Evolutionary conservation across 2,797 vertebrate genomes (phyloP).

Genomic region (Fistularia commersonii): DNA sequence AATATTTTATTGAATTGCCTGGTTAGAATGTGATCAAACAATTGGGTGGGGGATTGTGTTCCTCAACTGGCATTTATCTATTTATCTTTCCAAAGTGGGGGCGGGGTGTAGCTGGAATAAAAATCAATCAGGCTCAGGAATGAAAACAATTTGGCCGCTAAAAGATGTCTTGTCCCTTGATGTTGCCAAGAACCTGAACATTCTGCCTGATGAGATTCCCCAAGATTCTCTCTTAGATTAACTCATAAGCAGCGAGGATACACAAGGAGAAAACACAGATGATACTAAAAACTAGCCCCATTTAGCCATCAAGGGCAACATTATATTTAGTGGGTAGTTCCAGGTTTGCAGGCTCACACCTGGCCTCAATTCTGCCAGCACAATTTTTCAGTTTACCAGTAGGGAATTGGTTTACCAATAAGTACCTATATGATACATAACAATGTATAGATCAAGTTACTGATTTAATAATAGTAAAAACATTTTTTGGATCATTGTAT

Average conservation of each 20-base stretch:
- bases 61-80: conserved; percentile 53
- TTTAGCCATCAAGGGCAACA: too few relatives aligned
- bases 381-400: too few relatives aligned
- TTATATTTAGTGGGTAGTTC: too few relatives aligned
- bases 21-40: conserved; percentile 66
- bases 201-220: conserved; percentile 20
- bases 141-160: conserved; percentile 35
- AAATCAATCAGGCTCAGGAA: conserved; percentile 49
- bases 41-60: conserved; percentile 39
- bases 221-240: conserved; percentile 28
- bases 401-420: too few relatives aligned
- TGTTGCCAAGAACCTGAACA: conserved; percentile 38
- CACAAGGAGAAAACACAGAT: conserved; percentile 4
- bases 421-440: too few relatives aligned
- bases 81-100: conserved; percentile 41
- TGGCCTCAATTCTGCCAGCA: too few relatives aligned
- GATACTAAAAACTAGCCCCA: neutral
- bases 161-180: conserved; percentile 57
- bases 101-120: conserved; percentile 22
- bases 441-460: too few relatives aligned
- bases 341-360: too few relatives aligned
- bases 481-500: too few relatives aligned
- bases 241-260: conserved; percentile 22
- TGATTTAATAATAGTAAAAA: too few relatives aligned
- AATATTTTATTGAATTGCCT: conserved; percentile 63